Percentiles rank a stretch among this genome's conserved stretches.
These are phyloP conservation scores for Tineola bisselliella DNA, from an alignment of 2,888 invertebrate genomes.

Conservation along the genomic window DNA sequence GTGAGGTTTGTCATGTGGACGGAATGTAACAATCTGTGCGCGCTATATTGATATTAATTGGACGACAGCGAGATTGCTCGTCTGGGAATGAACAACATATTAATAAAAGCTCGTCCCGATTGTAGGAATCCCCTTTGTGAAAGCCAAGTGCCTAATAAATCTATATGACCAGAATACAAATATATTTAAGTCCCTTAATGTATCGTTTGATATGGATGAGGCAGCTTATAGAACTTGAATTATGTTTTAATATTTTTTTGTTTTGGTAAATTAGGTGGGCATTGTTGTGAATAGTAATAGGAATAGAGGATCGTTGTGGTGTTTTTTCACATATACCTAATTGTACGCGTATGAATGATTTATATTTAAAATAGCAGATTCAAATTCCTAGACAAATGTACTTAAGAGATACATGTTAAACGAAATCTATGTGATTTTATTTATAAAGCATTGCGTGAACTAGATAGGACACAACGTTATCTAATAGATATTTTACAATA, in stretches of 20 bases:
- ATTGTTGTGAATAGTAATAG: too few species aligned
- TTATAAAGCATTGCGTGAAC: too few species aligned
- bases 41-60: slow-evolving; percentile 52
- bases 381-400: too few species aligned
- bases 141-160: slow-evolving; percentile 37
- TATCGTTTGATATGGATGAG: background rate
- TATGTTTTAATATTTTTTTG: background rate
- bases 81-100: slow-evolving; percentile 39
- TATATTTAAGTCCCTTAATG: slow-evolving; percentile 12
- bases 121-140: slow-evolving; percentile 43
- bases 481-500: too few species aligned
- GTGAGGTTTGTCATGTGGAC: background rate
- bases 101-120: slow-evolving; percentile 40
- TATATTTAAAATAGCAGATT: too few species aligned
- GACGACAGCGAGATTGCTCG: slow-evolving; percentile 32
- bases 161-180: slow-evolving; percentile 23
- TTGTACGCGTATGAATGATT: too few species aligned
- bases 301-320: too few species aligned
- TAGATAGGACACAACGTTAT: too few species aligned
- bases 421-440: too few species aligned
- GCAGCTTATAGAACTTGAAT: background rate
- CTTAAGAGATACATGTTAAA: too few species aligned
- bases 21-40: slow-evolving; percentile 7
- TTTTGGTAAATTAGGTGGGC: too few species aligned
- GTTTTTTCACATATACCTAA: too few species aligned